Percentiles rank a stretch among this genome's conserved stretches.
These are phyloP conservation scores for Anniella stebbinsi DNA, from an alignment of 2,797 vertebrate genomes.

Conservation along the genomic window DNA sequence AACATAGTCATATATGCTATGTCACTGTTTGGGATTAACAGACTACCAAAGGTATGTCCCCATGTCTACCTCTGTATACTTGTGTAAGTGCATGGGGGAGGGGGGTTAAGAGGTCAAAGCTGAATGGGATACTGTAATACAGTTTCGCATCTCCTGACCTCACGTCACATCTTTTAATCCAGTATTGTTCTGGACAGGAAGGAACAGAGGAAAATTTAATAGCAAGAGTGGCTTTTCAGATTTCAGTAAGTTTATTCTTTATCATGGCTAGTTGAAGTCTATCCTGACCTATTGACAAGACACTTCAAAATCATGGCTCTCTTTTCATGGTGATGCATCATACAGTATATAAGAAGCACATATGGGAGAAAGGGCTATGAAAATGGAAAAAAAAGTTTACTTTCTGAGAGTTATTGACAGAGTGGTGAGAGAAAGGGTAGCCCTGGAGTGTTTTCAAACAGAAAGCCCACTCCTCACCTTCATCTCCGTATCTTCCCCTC, in stretches of 20 bases:
- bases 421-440: constrained; percentile 85
- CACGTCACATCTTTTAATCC: not conserved
- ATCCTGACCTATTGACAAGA: constrained; percentile 65
- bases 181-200: not conserved
- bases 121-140: not conserved
- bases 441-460: constrained; percentile 74
- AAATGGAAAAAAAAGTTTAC: constrained; percentile 84
- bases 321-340: not conserved
- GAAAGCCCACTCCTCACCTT: constrained; percentile 74
- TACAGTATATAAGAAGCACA: too few relatives aligned
- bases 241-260: constrained; percentile 60
- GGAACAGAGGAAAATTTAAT: not conserved
- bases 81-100: too few relatives aligned
- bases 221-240: constrained; percentile 27
- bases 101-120: too few relatives aligned
- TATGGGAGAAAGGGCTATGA: constrained; percentile 44
- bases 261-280: constrained; percentile 61
- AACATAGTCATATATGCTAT: too few relatives aligned
- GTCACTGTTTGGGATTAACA: too few relatives aligned
- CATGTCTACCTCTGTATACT: too few relatives aligned
- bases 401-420: constrained; percentile 84
- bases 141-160: not conserved
- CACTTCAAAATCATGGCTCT: constrained; percentile 69
- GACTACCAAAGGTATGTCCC: too few relatives aligned
- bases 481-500: constrained; percentile 78